Percentiles rank a stretch among this genome's conserved stretches.
phyloP scores from a whole-genome alignment of 2,888 invertebrate species.

The Ethmia dodecea region DNA sequence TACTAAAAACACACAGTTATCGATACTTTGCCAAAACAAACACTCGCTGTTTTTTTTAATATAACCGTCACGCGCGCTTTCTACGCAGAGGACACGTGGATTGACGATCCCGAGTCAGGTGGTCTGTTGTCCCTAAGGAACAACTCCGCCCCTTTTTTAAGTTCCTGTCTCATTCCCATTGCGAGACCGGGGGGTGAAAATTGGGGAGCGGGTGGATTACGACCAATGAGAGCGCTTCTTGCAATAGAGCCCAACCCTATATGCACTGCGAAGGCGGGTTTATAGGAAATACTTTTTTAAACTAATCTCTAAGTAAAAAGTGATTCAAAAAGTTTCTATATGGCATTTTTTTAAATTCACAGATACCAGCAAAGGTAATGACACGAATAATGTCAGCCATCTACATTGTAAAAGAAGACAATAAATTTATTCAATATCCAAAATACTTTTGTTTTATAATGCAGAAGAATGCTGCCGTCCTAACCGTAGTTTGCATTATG shows the following conservation, averaged over 20 bases:
- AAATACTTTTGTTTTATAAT: constrained; percentile 26
- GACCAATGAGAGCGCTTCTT: constrained; percentile 38
- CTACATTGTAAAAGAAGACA: background rate
- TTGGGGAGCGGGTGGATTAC: constrained; percentile 35
- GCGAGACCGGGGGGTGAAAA: constrained; percentile 24
- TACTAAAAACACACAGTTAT: background rate
- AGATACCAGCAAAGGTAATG: too few species aligned
- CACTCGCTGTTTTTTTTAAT: background rate
- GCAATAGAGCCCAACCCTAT: constrained; percentile 31
- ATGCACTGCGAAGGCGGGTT: constrained; percentile 42
- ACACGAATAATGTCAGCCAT: background rate
- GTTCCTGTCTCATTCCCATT: constrained; percentile 38
- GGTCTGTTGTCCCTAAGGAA: constrained; percentile 36
- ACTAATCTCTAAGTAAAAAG: too few species aligned
- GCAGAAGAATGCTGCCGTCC: constrained; percentile 37
- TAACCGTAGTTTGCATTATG: constrained; percentile 39
- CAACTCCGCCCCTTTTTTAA: constrained; percentile 37
- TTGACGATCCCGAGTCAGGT: constrained; percentile 50
- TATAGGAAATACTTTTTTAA: constrained; percentile 13
- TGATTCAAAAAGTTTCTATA: too few species aligned
- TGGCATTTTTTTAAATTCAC: too few species aligned
- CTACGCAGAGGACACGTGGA: constrained; percentile 42
- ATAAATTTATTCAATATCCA: constrained; percentile 3
- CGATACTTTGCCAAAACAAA: too few species aligned
- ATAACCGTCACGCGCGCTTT: constrained; percentile 34